Conservation (phyloP, 2,888 invertebrate genomes). For the Exocentrus adspersus region DNA sequence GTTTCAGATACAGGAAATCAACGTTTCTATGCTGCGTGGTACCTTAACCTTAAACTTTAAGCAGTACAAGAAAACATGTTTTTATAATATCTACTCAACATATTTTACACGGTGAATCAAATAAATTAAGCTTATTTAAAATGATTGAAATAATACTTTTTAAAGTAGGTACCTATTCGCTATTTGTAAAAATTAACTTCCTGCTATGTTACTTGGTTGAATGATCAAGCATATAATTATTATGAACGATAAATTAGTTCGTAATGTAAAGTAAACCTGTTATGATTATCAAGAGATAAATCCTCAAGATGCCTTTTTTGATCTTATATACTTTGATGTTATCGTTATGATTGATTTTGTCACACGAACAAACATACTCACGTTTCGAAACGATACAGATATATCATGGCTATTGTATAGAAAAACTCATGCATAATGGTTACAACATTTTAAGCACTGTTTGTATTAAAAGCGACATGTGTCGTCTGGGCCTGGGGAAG, state of each 20-base stretch:
- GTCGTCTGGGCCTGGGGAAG: too few relatives aligned
- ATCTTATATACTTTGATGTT: constrained; percentile 4
- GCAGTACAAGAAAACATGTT: not conserved
- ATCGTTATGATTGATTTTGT: constrained; percentile 34
- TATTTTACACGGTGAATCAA: not conserved
- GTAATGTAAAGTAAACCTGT: constrained; percentile 29
- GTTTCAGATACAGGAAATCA: not conserved
- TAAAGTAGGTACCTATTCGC: too few relatives aligned
- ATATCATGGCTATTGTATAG: not conserved
- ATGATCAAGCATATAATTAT: constrained; percentile 29
- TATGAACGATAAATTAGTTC: constrained; percentile 30
- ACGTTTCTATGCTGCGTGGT: not conserved
- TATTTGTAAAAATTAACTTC: constrained; percentile 19
- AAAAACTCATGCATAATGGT: not conserved
- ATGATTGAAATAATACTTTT: too few relatives aligned
- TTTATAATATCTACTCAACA: not conserved
- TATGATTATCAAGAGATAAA: constrained; percentile 31
- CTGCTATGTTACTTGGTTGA: constrained; percentile 4
- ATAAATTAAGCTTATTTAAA: not conserved
- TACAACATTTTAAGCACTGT: not conserved
- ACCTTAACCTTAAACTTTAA: constrained; percentile 1
- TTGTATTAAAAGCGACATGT: not conserved
- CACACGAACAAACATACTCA: constrained; percentile 17
- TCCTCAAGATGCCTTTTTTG: constrained; percentile 5
- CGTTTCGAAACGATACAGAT: constrained; percentile 14